phyloP scores from a whole-genome alignment of 2,797 vertebrate genomes.

The Onychomys leucogaster region DNA sequence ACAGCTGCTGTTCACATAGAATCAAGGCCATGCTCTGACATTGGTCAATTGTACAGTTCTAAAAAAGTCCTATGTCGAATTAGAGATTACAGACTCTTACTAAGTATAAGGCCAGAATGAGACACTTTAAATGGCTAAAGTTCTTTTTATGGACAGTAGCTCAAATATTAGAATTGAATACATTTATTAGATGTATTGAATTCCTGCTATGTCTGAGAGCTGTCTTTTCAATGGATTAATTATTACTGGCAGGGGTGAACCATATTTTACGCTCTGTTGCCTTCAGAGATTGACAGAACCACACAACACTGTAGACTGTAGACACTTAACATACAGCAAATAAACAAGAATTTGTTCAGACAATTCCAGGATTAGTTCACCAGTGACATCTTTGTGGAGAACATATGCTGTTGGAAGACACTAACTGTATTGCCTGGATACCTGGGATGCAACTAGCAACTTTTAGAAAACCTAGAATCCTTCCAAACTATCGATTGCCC shows the following conservation, averaged over 20 bases:
- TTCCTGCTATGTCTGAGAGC: background rate
- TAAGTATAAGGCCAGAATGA: background rate
- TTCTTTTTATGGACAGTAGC: background rate
- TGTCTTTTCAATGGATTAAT: conserved; percentile 1
- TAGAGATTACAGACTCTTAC: background rate
- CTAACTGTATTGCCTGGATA: too few relatives aligned
- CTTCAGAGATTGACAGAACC: background rate
- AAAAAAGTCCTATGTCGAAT: background rate
- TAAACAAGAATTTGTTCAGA: background rate
- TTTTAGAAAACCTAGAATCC: background rate
- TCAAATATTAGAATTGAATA: background rate
- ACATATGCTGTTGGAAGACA: background rate
- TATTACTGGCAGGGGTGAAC: background rate
- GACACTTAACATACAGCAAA: background rate
- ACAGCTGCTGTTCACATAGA: rapidly evolving
- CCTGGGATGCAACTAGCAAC: background rate
- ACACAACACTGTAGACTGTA: background rate
- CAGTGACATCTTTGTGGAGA: background rate
- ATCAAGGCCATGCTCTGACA: rapidly evolving
- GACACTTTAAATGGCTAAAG: background rate
- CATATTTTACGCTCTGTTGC: background rate
- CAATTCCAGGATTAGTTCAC: background rate
- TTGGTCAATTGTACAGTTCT: rapidly evolving
- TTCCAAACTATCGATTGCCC: too few relatives aligned
- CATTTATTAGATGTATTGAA: background rate